Base-by-base conservation (phyloP, 2,797 vertebrate genomes). In the Notamacropus eugenii region DNA sequence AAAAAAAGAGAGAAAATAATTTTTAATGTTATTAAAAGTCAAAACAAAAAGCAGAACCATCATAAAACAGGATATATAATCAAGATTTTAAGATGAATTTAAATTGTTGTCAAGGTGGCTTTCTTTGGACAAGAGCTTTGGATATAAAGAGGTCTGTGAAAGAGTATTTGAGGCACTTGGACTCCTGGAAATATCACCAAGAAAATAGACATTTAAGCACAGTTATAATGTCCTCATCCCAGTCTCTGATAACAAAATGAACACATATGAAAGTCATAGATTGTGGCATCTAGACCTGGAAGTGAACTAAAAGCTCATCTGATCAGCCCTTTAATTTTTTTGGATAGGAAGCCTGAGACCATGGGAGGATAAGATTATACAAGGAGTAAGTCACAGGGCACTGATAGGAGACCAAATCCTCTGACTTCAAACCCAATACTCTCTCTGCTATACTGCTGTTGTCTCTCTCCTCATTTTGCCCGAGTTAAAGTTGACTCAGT, bases 21-120 rank as follows among this genome's bases (percentile, higher is more conserved):
- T 34, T 96, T 98, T 94, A 93, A 97, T 93, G 52, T n/a, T 95
- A 87, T 54, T 97, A 95, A 97, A 96, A 94, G 74, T 96, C 92
- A 97, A 98, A 98, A 34, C 6, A 91, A 29, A 91, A 91, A 55
- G 31, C 54, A 91, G 52, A 54, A 52, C 50, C 31, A 91, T 52
- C 90, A 54, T 10, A 54, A 91, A 19, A 91, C 4, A 29, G 28
- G 28, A 34, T 34, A 4, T 27, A 3, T 52, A 50, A 54, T 9
- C 57, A 94, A 95, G 97, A 62, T 24, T 54, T 40, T 93, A 0
- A 11, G 12, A 62, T 91, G 93, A 92, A 29, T 90, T 28, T 13
- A 54, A 11, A 54, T 54, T 28, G 50, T 34, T 91, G 52, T 91
- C 9, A 31, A 29, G 40, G 6, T 52, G 31, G 52, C 9, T 91